phyloP scores from a whole-genome alignment of 2,113 vertebrate species.

The Dicentrarchus labrax region DNA sequence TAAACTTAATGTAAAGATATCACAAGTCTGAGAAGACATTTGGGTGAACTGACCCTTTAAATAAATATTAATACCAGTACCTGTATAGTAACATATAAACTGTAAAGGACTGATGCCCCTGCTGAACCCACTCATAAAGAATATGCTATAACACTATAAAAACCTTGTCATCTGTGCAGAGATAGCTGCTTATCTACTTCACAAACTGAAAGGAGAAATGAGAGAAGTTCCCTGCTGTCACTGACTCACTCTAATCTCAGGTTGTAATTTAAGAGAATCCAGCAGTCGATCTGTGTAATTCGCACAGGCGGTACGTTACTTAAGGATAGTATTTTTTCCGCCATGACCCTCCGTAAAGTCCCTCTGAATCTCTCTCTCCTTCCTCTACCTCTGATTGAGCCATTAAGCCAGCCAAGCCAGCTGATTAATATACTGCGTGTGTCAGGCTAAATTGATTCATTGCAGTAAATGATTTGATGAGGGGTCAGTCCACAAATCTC shows the following conservation, averaged over 20 bases:
- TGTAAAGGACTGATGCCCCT: background rate
- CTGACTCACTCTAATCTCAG: background rate
- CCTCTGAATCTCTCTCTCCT: constrained; percentile 39
- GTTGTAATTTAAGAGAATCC: constrained; percentile 8
- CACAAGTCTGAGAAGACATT: background rate
- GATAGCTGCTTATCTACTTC: constrained; percentile 7
- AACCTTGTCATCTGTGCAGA: constrained; percentile 7
- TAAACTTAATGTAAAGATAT: background rate
- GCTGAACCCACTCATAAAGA: background rate
- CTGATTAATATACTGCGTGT: constrained; percentile 79
- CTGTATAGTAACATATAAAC: background rate
- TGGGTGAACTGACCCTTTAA: background rate
- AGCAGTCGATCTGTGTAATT: constrained; percentile 6
- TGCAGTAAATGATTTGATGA: constrained; percentile 80
- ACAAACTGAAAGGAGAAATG: background rate
- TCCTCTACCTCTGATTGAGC: constrained; percentile 66
- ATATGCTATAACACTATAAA: background rate
- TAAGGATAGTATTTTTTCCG: constrained; percentile 45
- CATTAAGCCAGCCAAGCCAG: constrained; percentile 67
- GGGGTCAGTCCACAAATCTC: constrained; percentile 79
- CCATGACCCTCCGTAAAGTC: constrained; percentile 21
- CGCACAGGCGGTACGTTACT: constrained; percentile 38
- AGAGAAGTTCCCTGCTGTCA: background rate
- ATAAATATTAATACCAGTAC: background rate
- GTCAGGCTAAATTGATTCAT: constrained; percentile 78